These are phyloP conservation scores for Diacarnus erythraeanus DNA, from an alignment of 37 sponge, comb jelly and placozoan species.

Conservation along the genomic window DNA sequence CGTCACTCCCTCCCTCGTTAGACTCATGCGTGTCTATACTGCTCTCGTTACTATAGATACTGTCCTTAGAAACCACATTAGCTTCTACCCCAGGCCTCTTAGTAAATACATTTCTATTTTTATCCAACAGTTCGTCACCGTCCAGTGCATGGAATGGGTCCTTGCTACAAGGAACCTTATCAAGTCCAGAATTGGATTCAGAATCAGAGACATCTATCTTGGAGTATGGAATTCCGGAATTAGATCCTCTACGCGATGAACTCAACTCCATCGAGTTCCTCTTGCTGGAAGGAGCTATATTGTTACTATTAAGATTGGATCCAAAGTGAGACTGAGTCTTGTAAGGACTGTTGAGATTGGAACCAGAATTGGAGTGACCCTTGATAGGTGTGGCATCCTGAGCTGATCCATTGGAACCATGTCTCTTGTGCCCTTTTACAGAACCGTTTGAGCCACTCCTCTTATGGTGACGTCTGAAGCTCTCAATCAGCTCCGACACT, in stretches of 20 bases:
- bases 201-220: slow-evolving; percentile 33
- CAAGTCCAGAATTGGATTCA: background rate
- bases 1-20: slow-evolving; percentile 19
- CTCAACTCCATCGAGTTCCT: background rate
- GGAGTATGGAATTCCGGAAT: slow-evolving; percentile 24
- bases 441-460: background rate
- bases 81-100: background rate
- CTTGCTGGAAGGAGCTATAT: background rate
- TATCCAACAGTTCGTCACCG: background rate
- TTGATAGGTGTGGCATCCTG: background rate
- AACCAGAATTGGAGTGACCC: background rate
- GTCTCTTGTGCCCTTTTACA: background rate
- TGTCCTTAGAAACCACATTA: background rate
- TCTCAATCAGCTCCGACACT: slow-evolving; percentile 39
- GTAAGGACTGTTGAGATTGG: background rate
- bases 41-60: slow-evolving; percentile 37
- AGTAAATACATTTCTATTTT: background rate
- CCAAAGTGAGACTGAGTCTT: background rate
- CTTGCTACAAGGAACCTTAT: too few species aligned
- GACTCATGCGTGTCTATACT: slow-evolving; percentile 1
- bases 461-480: slow-evolving; percentile 1
- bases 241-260: background rate
- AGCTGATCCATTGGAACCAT: background rate
- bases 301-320: background rate
- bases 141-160: background rate